These are phyloP conservation scores for Onychostruthus taczanowskii DNA, from an alignment of 2,113 vertebrate genomes.

Conservation along the genomic window DNA sequence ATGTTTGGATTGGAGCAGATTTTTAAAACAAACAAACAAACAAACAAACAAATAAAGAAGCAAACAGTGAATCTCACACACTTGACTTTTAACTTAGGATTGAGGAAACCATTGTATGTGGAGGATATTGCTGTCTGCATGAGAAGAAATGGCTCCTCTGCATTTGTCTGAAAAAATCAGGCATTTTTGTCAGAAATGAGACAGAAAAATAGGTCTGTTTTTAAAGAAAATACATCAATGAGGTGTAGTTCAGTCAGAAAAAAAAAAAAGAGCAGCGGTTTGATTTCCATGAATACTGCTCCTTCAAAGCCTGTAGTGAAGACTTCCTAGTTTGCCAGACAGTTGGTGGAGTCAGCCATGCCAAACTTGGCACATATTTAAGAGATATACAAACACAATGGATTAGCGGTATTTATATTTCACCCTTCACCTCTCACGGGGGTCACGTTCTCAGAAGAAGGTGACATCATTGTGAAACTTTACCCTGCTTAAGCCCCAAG, in stretches of 20 bases:
- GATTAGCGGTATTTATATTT: conserved; percentile 60
- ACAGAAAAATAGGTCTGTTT: not conserved
- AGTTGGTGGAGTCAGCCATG: conserved; percentile 34
- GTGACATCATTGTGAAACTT: conserved; percentile 87
- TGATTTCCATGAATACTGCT: conserved; percentile 21
- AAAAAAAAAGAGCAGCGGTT: not conserved
- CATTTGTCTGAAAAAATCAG: not conserved
- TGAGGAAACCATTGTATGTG: not conserved
- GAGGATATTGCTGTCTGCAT: not conserved
- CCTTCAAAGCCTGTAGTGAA: conserved; percentile 28
- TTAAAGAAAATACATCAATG: not conserved
- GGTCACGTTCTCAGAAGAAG: conserved; percentile 74
- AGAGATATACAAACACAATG: conserved; percentile 51
- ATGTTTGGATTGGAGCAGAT: not conserved
- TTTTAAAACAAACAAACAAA: not conserved
- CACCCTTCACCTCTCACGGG: conserved; percentile 59
- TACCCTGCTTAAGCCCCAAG: conserved; percentile 78
- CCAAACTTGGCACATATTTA: conserved; percentile 49
- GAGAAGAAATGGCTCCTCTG: not conserved
- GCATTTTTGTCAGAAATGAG: not conserved
- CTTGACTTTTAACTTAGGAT: accelerated
- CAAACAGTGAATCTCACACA: not conserved
- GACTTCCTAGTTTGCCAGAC: conserved; percentile 26
- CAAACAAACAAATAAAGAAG: not conserved
- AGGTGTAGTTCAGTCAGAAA: not conserved